Evolutionary conservation across 2,113 vertebrate genomes (phyloP), one percentile per base, ranked within the genome.

Genomic region (Percina caprodes): DNA sequence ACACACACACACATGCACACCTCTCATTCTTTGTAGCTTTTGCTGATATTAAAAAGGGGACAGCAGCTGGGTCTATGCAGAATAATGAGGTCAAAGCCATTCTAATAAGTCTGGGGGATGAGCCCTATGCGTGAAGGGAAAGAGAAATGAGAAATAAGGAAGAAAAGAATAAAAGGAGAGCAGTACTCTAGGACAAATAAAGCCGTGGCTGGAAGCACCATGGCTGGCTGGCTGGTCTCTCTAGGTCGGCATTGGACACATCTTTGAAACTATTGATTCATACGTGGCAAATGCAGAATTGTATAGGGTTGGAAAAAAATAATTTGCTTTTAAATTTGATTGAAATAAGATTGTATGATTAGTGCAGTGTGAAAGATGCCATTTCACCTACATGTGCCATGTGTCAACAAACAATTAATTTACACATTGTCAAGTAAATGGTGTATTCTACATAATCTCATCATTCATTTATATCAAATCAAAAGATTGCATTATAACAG

Each of bases 51-150:
- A 92, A 93, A 95, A 94, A 87, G 60, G 74, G 86, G 89, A 88
- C 92, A 91, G 86, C 92, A 93, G 93, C 91, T 93, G 92, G 87
- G 83, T 91, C 91, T 90, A 88, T 86, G 92, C 84, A 88, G 90
- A 88, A 92, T 94, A 95, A 94, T 94, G 91, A 94, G 91, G 92
- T 94, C 92, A 92, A 90, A 90, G 88, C 80, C 83, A 79, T 92
- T 92, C 88, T 94, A 93, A 94, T 94, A 93, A 91, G 89, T 93
- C 86, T 86, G 81, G 78, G 77, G 86, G 85, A 92, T 89, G 85
- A 91, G 84, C 73, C 85, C 77, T 60, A 78, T 54, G 76, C 45
- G 33, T 88, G 82, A 52, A 82, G 71, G 79, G 86, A 79, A 87
- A 77, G 68, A 87, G 80, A 74, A 84, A 90, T 78, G 74, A 84